Percentiles rank a stretch among this genome's conserved stretches.
These are phyloP conservation scores for Lordiphosa stackelbergi DNA, from an alignment of 1,140 invertebrate species.

Conservation along the genomic window DNA sequence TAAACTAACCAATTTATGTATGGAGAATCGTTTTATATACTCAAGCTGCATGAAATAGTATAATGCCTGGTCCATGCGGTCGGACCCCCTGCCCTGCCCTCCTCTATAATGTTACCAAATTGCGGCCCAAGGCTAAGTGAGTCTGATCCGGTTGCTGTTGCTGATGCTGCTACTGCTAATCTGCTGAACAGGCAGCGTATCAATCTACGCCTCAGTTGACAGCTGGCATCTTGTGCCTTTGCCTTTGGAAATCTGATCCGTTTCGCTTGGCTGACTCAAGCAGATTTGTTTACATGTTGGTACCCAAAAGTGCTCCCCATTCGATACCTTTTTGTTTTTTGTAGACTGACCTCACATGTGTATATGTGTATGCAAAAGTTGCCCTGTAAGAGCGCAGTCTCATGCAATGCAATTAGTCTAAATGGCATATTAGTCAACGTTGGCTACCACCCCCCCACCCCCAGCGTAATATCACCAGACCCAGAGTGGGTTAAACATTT, in stretches of 20 bases:
- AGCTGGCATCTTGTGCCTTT: constrained; percentile 13
- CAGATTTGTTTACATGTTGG: constrained; percentile 12
- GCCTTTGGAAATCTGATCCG: constrained; percentile 10
- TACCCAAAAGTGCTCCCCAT: constrained; percentile 3
- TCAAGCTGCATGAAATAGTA: not conserved
- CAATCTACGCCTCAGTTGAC: constrained; percentile 14
- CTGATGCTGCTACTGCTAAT: constrained; percentile 7
- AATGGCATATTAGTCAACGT: constrained; percentile 16
- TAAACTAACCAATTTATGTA: constrained; percentile 10
- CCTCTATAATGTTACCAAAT: constrained; percentile 8
- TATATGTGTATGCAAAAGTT: constrained; percentile 1
- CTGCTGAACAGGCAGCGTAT: constrained; percentile 7
- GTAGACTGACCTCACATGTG: constrained; percentile 5
- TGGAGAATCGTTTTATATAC: constrained; percentile 5
- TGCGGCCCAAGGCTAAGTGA: constrained; percentile 8
- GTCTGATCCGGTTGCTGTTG: constrained; percentile 7
- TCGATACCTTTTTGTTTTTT: not conserved
- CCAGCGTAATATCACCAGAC: too few relatives aligned
- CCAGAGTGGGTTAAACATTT: not conserved
- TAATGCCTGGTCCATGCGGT: not conserved
- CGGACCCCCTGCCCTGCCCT: not conserved
- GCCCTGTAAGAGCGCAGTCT: not conserved
- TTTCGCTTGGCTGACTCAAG: constrained; percentile 12
- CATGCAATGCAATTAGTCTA: constrained; percentile 16
- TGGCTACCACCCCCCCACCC: not conserved